Conservation (phyloP, 1,140 invertebrate species). For the Polypedilum vanderplanki region DNA sequence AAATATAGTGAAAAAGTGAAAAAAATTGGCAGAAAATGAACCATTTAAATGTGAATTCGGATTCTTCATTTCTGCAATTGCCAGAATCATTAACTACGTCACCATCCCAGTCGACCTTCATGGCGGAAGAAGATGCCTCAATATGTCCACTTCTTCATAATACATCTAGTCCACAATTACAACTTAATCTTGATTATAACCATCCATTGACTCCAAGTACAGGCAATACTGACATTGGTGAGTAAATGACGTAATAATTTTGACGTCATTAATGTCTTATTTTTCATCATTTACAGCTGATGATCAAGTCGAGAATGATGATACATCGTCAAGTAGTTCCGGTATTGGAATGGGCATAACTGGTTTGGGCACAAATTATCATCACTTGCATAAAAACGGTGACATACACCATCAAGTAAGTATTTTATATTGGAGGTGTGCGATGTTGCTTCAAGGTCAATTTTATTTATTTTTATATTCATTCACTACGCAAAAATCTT, state of each 20-base stretch:
- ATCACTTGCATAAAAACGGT: constrained; percentile 14
- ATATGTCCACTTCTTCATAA: constrained; percentile 47
- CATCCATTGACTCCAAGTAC: constrained; percentile 45
- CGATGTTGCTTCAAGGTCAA: not conserved
- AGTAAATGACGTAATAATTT: constrained; percentile 33
- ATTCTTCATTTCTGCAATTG: constrained; percentile 37
- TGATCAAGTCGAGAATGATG: constrained; percentile 38
- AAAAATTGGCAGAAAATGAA: constrained; percentile 21
- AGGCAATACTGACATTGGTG: constrained; percentile 40
- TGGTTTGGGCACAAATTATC: not conserved
- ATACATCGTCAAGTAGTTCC: constrained; percentile 46
- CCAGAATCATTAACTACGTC: constrained; percentile 37
- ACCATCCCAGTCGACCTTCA: constrained; percentile 41
- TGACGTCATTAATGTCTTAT: not conserved
- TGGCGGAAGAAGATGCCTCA: constrained; percentile 49
- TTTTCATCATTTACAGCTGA: constrained; percentile 32
- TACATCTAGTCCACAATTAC: constrained; percentile 44
- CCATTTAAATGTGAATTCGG: constrained; percentile 37
- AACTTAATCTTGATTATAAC: constrained; percentile 42
- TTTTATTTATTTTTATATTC: not conserved
- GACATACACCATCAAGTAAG: not conserved
- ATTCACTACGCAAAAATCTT: not conserved
- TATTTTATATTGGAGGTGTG: not conserved
- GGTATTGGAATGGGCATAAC: constrained; percentile 37
- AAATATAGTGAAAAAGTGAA: not conserved